Evolutionary conservation across 2,113 vertebrate species (phyloP), one percentile per base, ranked within the genome.

Genomic region (Sinocyclocheilus grahami): DNA sequence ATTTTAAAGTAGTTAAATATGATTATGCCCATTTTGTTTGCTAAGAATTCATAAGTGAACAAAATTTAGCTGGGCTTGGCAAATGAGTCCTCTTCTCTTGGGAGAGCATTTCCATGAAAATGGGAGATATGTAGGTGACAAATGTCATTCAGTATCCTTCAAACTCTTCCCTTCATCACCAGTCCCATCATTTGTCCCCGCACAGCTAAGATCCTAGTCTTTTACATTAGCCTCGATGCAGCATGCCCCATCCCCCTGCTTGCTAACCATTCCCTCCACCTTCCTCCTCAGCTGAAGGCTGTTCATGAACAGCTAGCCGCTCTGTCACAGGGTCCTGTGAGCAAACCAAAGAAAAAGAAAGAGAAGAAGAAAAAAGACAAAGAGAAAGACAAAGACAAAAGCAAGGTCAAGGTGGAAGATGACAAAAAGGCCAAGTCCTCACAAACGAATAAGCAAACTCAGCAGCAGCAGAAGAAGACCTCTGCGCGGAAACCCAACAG

Each of bases 331-430:
- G 97, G 97, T 0, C 98, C 97, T 0, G 97, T 99, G 92, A 99
- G 97, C 94, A 99, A 99, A 95, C 98, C 98, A 95, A 99, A 99
- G 97, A 98, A 98, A 93, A 99, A 98, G 93, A 99, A 97, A 84
- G 98, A 99, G 92, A 95, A 95, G 90, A 94, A 95, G 87, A 97
- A 96, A 90, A 96, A 96, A 87, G 93, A 96, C 42, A 94, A 93
- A 81, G 95, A 96, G 6, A 97, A 96, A 86, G 96, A 97, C 30
- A 97, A 94, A 75, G 94, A 95, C 92, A 88, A 88, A 39, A 96
- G 95, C 95, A 99, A 97, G 91, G 92, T 91, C 63, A 97, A 96
- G 92, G 63, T 92, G 0, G 97, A 98, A 89, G 97, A 98, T 3
- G 97, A 98, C 62, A 98, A 96, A 92, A 98, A 97, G 87, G 92